Evolutionary conservation across 2,888 invertebrate species (phyloP).

Genomic region (Synanthedon vespiformis): DNA sequence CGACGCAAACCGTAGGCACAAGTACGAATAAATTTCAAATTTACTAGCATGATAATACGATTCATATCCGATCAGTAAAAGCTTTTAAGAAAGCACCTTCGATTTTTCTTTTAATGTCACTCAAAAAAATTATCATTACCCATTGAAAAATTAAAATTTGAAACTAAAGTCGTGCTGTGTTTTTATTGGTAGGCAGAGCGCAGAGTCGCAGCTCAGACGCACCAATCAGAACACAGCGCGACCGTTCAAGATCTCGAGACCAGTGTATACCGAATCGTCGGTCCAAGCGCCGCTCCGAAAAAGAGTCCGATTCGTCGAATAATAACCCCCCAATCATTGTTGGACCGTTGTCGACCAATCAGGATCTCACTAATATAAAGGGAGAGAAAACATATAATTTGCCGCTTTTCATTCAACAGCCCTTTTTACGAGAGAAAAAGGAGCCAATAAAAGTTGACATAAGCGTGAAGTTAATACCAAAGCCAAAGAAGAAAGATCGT

Average conservation of each 20-base stretch:
- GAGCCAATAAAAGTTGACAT: conserved; percentile 83
- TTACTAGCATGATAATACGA: conserved; percentile 40
- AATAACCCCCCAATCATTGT: conserved; percentile 56
- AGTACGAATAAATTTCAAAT: conserved; percentile 74
- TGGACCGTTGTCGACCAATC: conserved; percentile 63
- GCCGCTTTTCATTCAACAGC: conserved; percentile 69
- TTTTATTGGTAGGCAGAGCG: conserved; percentile 70
- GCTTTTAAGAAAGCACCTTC: conserved; percentile 4
- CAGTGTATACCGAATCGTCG: conserved; percentile 40
- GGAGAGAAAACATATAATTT: conserved; percentile 60
- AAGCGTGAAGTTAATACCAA: conserved; percentile 80
- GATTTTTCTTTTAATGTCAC: not conserved
- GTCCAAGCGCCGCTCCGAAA: conserved; percentile 61
- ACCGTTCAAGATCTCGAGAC: conserved; percentile 54
- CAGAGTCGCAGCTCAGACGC: conserved; percentile 67
- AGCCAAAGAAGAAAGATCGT: conserved; percentile 59
- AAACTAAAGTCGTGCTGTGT: conserved; percentile 68
- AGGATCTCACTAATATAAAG: conserved; percentile 54
- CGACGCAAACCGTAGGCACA: conserved; percentile 88
- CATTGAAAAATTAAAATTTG: conserved; percentile 34
- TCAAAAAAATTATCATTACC: conserved; percentile 41
- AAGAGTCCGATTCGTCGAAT: conserved; percentile 72
- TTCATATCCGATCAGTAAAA: conserved; percentile 5
- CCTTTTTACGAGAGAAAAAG: conserved; percentile 74
- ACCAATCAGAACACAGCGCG: conserved; percentile 71